phyloP scores from a whole-genome alignment of 2,797 vertebrate genomes.

The Scarus forsteni region DNA sequence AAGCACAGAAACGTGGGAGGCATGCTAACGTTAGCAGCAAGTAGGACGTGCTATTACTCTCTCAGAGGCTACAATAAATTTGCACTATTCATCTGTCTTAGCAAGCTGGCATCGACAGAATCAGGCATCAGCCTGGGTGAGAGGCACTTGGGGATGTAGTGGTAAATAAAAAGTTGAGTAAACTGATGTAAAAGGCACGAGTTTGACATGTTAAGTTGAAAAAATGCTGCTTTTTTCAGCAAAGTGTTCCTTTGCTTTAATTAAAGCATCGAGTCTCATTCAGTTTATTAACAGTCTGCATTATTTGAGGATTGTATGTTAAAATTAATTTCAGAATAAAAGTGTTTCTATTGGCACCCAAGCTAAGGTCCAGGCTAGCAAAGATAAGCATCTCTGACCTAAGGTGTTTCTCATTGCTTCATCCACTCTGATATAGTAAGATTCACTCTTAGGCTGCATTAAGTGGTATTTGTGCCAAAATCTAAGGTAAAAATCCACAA shows the following conservation, averaged over 20 bases:
- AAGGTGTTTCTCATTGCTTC: no score
- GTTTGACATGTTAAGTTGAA: background rate
- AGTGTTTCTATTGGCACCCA: no score
- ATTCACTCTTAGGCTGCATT: no score
- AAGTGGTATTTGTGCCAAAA: no score
- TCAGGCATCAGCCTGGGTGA: slow-evolving; percentile 18
- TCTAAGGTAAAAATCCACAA: no score
- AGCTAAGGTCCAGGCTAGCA: no score
- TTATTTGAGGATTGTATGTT: no score
- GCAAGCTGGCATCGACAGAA: slow-evolving; percentile 36
- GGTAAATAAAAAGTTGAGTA: slow-evolving; percentile 47
- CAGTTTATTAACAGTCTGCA: background rate
- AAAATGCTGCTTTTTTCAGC: background rate
- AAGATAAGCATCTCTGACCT: no score
- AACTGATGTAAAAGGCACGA: slow-evolving; percentile 8
- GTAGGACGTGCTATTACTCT: slow-evolving; percentile 62
- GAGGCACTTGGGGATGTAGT: slow-evolving; percentile 50
- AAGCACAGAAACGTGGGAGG: slow-evolving; percentile 63
- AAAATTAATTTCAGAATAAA: no score
- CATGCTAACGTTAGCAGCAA: slow-evolving; percentile 65
- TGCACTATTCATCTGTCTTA: slow-evolving; percentile 53
- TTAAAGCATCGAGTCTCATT: background rate
- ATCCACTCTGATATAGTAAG: no score
- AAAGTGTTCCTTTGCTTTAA: background rate
- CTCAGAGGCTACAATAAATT: slow-evolving; percentile 66